Conservation (phyloP, 2,888 invertebrate species). For the Epinotia brunnichana region DNA sequence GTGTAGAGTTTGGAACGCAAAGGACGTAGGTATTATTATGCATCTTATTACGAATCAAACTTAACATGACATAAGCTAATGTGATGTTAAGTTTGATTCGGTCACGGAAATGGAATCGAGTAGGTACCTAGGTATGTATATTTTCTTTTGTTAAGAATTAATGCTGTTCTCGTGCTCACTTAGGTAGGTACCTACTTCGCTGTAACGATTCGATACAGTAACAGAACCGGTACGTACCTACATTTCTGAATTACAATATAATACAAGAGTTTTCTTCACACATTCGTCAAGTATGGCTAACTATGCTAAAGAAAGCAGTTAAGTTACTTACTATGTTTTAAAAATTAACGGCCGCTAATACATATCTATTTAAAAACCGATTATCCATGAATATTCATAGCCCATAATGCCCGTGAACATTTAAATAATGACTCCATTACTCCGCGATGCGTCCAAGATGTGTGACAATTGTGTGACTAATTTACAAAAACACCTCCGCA, state of each 20-base stretch:
- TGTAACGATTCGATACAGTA: background rate
- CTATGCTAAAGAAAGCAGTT: conserved; percentile 1
- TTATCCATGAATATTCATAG: conserved; percentile 32
- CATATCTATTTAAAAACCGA: conserved; percentile 3
- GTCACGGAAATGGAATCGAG: background rate
- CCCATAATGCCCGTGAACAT: conserved; percentile 34
- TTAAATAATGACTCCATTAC: conserved; percentile 38
- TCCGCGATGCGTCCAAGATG: conserved; percentile 26
- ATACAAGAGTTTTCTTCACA: too few relatives aligned
- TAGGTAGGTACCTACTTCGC: background rate
- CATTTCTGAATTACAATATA: background rate
- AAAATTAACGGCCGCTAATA: conserved; percentile 26
- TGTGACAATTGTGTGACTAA: conserved; percentile 52
- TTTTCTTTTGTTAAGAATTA: background rate
- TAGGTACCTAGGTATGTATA: background rate
- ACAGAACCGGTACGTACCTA: background rate
- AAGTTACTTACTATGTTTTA: conserved; percentile 1
- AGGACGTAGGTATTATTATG: too few relatives aligned
- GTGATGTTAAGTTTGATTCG: background rate
- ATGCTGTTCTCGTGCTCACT: too few relatives aligned
- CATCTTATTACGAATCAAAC: too few relatives aligned
- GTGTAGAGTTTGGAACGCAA: too few relatives aligned
- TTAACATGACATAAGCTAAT: background rate
- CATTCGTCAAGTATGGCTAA: background rate
- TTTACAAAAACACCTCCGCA: conserved; percentile 51